Evolutionary conservation across 2,113 vertebrate genomes (phyloP).

Genomic region (Tachycineta bicolor): DNA sequence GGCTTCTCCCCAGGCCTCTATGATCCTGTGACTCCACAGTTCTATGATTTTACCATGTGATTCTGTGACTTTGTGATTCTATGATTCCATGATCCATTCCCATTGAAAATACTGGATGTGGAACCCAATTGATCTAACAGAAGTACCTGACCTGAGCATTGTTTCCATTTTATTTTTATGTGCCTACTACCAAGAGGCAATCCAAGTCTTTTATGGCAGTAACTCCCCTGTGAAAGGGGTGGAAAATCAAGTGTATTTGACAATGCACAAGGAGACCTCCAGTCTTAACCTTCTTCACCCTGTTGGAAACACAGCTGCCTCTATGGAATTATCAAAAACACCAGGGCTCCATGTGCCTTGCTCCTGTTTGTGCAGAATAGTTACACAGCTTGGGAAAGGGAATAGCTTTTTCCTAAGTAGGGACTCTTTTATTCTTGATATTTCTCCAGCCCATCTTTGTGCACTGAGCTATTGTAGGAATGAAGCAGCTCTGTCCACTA

Average conservation of each 20-base stretch:
- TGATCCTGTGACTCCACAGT: too few species aligned
- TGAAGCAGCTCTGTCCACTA: not conserved
- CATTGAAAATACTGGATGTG: not conserved
- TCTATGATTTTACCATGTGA: accelerated
- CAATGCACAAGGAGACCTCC: not conserved
- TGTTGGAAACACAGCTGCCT: not conserved
- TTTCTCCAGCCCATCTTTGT: not conserved
- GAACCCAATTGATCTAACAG: not conserved
- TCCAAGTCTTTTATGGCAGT: not conserved
- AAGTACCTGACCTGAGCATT: accelerated
- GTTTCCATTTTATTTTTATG: not conserved
- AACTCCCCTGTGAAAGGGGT: not conserved
- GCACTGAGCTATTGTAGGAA: accelerated
- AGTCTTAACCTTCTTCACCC: not conserved
- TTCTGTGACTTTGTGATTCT: not conserved
- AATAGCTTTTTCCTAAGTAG: not conserved
- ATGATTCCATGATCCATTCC: not conserved
- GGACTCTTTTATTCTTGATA: not conserved
- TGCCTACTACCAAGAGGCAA: accelerated
- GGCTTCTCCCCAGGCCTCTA: not conserved
- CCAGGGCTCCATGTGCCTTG: not conserved
- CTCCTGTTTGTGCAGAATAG: not conserved
- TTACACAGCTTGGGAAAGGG: not conserved
- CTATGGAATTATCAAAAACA: not conserved
- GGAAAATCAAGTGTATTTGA: not conserved